These are phyloP conservation scores for Menura novaehollandiae DNA, from an alignment of 2,113 vertebrate species.

Conservation along the genomic window DNA sequence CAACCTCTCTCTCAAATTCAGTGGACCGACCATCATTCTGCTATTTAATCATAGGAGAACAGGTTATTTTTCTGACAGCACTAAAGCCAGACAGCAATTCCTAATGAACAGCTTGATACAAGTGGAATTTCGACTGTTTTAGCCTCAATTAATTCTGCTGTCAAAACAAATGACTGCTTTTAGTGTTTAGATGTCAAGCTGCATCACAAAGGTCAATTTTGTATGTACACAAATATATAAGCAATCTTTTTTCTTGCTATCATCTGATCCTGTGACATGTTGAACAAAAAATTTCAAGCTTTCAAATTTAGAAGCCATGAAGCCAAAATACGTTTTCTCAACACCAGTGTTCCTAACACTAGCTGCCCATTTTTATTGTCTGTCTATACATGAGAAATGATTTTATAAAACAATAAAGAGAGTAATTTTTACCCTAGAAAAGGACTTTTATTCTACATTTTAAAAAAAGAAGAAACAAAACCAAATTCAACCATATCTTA, in stretches of 20 bases:
- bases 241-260: slow-evolving; percentile 64
- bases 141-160: slow-evolving; percentile 94
- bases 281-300: slow-evolving; percentile 5
- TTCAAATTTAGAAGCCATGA: slow-evolving; percentile 8
- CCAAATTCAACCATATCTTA: neutral
- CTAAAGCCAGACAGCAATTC: slow-evolving; percentile 79
- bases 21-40: slow-evolving; percentile 78
- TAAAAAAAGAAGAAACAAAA: neutral
- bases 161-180: slow-evolving; percentile 91
- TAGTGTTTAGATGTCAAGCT: slow-evolving; percentile 74
- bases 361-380: neutral
- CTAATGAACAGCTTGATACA: slow-evolving; percentile 91
- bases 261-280: slow-evolving; percentile 50
- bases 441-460: neutral
- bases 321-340: neutral
- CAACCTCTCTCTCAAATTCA: slow-evolving; percentile 86
- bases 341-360: neutral
- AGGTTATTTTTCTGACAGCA: slow-evolving; percentile 91
- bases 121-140: slow-evolving; percentile 87
- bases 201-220: slow-evolving; percentile 81
- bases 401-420: neutral
- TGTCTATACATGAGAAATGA: neutral
- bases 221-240: slow-evolving; percentile 73
- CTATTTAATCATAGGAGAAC: slow-evolving; percentile 82
- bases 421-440: neutral